Evolutionary conservation across 2,888 invertebrate species (phyloP), one percentile per base, ranked within the genome.

Genomic region (Drosophila anomalata): DNA sequence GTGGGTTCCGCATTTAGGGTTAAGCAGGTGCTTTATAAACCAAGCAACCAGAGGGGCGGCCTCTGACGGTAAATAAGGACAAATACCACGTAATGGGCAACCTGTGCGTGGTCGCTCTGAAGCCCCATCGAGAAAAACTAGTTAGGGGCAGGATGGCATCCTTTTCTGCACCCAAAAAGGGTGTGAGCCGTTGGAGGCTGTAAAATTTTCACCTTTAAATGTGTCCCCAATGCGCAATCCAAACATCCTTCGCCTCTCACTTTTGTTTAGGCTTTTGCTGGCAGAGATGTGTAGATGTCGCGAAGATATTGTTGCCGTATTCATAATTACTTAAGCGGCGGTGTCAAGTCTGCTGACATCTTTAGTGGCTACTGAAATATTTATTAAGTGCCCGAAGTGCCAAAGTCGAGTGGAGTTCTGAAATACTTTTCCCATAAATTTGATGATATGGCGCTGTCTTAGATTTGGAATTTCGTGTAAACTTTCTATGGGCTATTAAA

Each of bases 1-100:
- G 59, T 54, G 54, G 71, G 72, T 68, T 53, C 55, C 62, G 71
- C 70, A 78, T 81, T 84, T 77, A 81, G 84, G 84, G 84, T 87
- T 87, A 84, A 87, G 73, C 84, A 87, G 87, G 87, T 84, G 82
- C 87, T 84, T 87, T 84, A 81, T 78, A 83, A 81, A 74, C 81
- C 76, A 73, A 52, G 63, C 76, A 79, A 73, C 77, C 68, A 20
- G 66, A 59, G 50, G 52, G 58, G 52, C 52, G 36, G 55, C 51
- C 55, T 62, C 59, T 48, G 70, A 69, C 79, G 82, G 79, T 83
- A 83, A 86, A 79, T 83, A 81, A 78, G 71, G 72, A 78, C 73
- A 66, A 78, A 73, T 71, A 55, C 72, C 61, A 62, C 63, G 55
- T 65, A 73, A 60, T 59, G 59, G 55, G 70, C 55, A 60, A 69